Base-by-base conservation (phyloP, 1,140 invertebrate species). In the Maconellicoccus hirsutus region DNA sequence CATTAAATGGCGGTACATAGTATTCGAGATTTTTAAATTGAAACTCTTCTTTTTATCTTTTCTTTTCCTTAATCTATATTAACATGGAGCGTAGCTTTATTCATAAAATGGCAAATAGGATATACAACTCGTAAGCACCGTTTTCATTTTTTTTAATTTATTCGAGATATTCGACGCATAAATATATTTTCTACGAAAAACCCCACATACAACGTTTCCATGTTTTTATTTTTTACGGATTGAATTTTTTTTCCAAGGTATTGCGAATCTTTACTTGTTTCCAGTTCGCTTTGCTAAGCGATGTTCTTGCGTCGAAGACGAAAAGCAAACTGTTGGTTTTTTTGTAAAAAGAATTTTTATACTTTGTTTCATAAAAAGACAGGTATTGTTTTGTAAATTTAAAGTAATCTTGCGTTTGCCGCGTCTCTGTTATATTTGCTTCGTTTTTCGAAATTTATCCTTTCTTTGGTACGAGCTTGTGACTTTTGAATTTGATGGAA, bases 11-110 rank as follows among this genome's bases (percentile, higher is more conserved):
- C 42, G 42, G 42, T 52, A 19, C 42, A 19, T 16, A 19, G 42
- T 16, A 52, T 52, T 52, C 42, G 42, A 52, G 42, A 52, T 52
- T 52, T 52, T 52, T 52, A 52, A 52, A 52, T 52, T 52, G 42
- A 52, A 52, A 52, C 42, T 52, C 42, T 14, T 52, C 42, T 52
- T 52, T 52, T 52, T 52, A 52, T 52, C 42, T 52, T 52, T 52
- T 52, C 42, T 52, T 52, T 19, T 52, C 42, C 42, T 52, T 52
- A 52, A 52, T 52, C 42, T 52, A 52, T 52, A 52, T 52, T 16
- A 52, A 52, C n/a, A 52, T 19, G 42, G n/a, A 52, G 42, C 42
- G 12, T 12, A 52, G 42, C 16, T 52, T 52, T 52, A 52, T 52
- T 52, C 42, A 52, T 52, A 52, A 52, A 52, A 52, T 16, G n/a